phyloP scores from a whole-genome alignment of 2,888 invertebrate species.

The Philereme transversata region DNA sequence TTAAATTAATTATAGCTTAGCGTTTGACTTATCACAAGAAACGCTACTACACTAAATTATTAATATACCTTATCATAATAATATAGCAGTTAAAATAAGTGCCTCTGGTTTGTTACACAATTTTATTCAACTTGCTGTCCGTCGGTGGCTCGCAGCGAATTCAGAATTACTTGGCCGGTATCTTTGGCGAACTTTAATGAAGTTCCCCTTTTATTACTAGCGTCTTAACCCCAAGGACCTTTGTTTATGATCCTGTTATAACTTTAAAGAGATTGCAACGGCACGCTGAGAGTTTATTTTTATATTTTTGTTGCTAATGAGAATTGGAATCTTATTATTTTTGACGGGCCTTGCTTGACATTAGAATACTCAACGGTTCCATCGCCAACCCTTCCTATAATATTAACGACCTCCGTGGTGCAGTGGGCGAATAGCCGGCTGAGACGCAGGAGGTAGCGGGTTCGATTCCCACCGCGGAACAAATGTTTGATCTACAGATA shows the following conservation, averaged over 20 bases:
- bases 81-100: neutral
- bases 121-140: conserved; percentile 33
- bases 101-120: conserved; percentile 10
- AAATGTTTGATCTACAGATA: too few species aligned
- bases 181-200: conserved; percentile 74
- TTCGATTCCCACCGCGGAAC: too few species aligned
- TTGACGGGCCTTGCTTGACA: conserved; percentile 32
- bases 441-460: too few species aligned
- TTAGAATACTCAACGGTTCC: conserved; percentile 9
- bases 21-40: too few species aligned
- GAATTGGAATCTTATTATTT: conserved; percentile 40
- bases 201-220: conserved; percentile 75
- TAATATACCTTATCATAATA: too few species aligned
- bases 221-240: conserved; percentile 68
- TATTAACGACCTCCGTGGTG: too few species aligned
- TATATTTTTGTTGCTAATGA: conserved; percentile 47
- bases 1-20: too few species aligned
- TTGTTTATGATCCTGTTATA: conserved; percentile 76
- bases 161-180: conserved; percentile 63
- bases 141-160: conserved; percentile 48
- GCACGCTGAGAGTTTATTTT: conserved; percentile 48
- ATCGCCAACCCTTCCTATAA: neutral
- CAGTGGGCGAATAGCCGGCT: too few species aligned
- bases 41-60: too few species aligned
- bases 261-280: conserved; percentile 69